These are phyloP conservation scores for Andricus quercusramuli DNA, from an alignment of 2,888 invertebrate genomes.

Conservation along the genomic window DNA sequence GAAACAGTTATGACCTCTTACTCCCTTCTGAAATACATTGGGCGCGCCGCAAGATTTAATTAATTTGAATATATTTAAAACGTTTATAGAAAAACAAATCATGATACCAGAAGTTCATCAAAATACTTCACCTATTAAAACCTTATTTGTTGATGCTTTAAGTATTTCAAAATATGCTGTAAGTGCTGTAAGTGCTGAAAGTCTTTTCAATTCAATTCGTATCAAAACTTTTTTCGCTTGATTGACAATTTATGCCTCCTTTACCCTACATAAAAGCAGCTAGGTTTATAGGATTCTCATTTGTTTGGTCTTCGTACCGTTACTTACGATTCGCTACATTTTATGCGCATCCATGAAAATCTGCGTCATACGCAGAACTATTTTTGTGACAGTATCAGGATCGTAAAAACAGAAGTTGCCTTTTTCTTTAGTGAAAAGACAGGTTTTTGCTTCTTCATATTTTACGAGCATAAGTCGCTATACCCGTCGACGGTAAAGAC, in stretches of 20 bases:
- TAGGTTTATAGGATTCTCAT: constrained; percentile 10
- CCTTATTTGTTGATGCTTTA: too few species aligned
- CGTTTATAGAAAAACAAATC: too few species aligned
- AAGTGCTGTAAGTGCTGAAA: too few species aligned
- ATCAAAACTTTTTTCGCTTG: too few species aligned
- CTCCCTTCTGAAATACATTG: too few species aligned
- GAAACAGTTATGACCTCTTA: too few species aligned
- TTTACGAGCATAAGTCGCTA: constrained; percentile 2
- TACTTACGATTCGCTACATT: constrained; percentile 17
- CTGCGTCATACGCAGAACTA: neutral
- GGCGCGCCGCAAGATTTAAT: too few species aligned
- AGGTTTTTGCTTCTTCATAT: constrained; percentile 14
- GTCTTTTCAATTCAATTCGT: too few species aligned
- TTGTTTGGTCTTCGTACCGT: neutral
- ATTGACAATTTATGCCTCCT: neutral
- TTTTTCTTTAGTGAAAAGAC: neutral
- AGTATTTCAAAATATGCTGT: too few species aligned
- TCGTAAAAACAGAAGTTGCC: neutral
- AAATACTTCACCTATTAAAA: too few species aligned
- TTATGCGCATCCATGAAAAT: constrained; percentile 30
- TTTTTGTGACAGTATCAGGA: neutral
- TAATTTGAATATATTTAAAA: too few species aligned
- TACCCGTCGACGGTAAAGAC: constrained; percentile 6
- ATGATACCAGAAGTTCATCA: too few species aligned
- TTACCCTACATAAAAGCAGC: neutral